A percentile compares a stretch with the other conserved stretches of the same genome.
Conservation (phyloP, 1,140 invertebrate species). For the Nixonia krombeini region DNA sequence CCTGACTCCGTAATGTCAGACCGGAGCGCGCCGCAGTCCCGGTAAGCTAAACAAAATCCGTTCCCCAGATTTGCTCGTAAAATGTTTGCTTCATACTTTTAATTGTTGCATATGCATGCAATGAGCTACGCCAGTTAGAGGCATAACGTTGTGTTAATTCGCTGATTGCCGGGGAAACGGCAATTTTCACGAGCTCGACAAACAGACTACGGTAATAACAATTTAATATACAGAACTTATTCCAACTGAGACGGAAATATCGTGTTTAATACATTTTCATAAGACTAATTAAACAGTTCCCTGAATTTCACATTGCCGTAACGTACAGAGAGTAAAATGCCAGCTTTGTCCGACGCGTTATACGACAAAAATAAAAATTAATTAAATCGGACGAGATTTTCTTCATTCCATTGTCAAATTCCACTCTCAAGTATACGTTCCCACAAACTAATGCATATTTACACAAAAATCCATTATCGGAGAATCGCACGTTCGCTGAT, state of each 20-base stretch:
- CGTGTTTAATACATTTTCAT: background rate
- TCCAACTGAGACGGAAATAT: background rate
- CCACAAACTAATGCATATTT: no score
- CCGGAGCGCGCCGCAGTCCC: background rate
- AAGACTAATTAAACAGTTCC: background rate
- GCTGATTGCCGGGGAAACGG: background rate
- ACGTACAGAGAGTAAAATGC: background rate
- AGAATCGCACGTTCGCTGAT: no score
- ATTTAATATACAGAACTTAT: background rate
- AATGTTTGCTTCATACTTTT: background rate
- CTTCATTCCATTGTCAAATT: no score
- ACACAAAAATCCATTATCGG: no score
- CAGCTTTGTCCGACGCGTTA: no score
- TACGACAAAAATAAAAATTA: no score
- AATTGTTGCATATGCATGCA: constrained; percentile 1
- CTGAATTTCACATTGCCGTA: background rate
- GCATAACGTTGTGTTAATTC: constrained; percentile 2
- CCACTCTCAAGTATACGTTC: no score
- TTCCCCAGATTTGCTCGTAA: background rate
- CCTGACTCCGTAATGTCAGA: background rate
- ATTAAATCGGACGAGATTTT: no score
- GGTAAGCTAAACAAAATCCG: background rate
- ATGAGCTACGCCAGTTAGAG: background rate
- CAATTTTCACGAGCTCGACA: background rate
- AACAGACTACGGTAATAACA: background rate